Conservation (phyloP, 1,140 invertebrate genomes). For the Apis mellifera region Amel_HAv3.1 CM009938.2:6988501-6989000, state of each 20-base stretch:
- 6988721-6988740: too few species aligned
- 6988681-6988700: background rate
- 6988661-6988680: background rate
- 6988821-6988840: background rate
- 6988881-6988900: background rate
- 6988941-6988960: background rate
- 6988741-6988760: background rate
- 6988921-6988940: background rate
- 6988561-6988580: background rate
- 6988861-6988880: background rate
- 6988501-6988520: background rate
- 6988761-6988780: background rate
- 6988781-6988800: too few species aligned
- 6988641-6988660: background rate
- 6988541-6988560: background rate
- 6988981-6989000: background rate
- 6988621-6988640: background rate
- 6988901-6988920: background rate
- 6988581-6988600: background rate
- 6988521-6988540: background rate
- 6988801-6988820: background rate
- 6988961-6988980: background rate
- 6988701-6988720: too few species aligned
- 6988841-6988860: background rate
- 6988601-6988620: too few species aligned